A percentile compares a stretch with the other conserved stretches of the same genome.
Conservation (phyloP, 2,888 invertebrate genomes). For the Aricia artaxerxes region DNA sequence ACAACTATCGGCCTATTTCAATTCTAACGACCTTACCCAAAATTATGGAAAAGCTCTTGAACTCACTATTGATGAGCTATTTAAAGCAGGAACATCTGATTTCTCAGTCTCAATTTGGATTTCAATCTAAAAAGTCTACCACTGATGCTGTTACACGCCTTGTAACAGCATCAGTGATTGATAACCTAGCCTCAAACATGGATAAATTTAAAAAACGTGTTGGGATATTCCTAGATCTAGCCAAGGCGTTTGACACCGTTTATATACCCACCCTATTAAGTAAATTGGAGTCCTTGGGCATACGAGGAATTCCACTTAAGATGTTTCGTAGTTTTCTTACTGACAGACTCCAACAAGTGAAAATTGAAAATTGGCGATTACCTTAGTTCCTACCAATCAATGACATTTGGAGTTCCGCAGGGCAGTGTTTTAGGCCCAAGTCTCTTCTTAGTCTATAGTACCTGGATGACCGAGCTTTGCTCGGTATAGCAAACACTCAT, state of each 20-base stretch:
- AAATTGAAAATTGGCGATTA: too few species aligned
- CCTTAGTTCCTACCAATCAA: too few species aligned
- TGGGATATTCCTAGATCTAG: not conserved
- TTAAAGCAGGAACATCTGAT: not conserved
- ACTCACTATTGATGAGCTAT: too few species aligned
- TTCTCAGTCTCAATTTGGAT: not conserved
- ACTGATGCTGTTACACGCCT: not conserved
- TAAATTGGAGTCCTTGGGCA: not conserved
- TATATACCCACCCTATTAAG: not conserved
- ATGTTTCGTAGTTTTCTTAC: too few species aligned
- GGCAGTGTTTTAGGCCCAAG: too few species aligned
- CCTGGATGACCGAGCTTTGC: too few species aligned
- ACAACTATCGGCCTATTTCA: too few species aligned
- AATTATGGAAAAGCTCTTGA: not conserved
- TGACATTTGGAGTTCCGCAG: too few species aligned
- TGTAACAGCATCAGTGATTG: not conserved
- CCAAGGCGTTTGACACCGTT: conserved; percentile 8
- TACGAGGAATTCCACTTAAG: not conserved
- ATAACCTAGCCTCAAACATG: not conserved
- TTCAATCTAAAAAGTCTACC: not conserved
- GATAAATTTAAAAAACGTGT: not conserved
- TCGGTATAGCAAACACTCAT: too few species aligned
- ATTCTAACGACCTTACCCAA: too few species aligned
- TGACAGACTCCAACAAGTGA: too few species aligned
- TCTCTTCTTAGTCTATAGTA: too few species aligned